These are phyloP conservation scores for Coturnix japonica DNA, from an alignment of 2,113 vertebrate genomes.

Conservation along the genomic window DNA sequence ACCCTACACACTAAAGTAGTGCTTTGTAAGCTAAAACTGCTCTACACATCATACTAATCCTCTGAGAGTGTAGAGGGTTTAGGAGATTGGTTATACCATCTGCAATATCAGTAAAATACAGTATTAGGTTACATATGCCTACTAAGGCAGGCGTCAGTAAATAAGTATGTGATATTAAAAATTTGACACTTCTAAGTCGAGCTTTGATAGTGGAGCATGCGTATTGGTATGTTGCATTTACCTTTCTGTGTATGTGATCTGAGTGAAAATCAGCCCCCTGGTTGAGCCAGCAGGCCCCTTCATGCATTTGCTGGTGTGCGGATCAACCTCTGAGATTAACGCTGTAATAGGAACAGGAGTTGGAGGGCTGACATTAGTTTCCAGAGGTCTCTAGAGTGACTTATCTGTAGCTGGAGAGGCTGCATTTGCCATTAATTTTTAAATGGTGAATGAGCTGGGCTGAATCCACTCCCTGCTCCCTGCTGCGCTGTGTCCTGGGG, in stretches of 20 bases:
- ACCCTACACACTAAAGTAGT: slow-evolving; percentile 47
- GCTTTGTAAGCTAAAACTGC: slow-evolving; percentile 72
- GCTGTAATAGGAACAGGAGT: slow-evolving; percentile 3
- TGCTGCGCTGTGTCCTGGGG: neutral
- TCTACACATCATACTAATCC: slow-evolving; percentile 63
- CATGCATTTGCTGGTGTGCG: neutral
- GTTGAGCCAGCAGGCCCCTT: neutral
- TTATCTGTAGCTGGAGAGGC: slow-evolving; percentile 27
- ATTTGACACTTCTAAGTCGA: slow-evolving; percentile 17
- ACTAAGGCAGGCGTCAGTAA: neutral
- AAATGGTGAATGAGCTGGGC: neutral
- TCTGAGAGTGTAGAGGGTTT: slow-evolving; percentile 54
- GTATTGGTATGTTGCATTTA: slow-evolving; percentile 2
- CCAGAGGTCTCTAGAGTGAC: slow-evolving; percentile 42
- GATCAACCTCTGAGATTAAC: slow-evolving; percentile 20
- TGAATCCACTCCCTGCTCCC: slow-evolving; percentile 10
- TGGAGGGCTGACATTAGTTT: slow-evolving; percentile 45
- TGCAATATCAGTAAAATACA: slow-evolving; percentile 67
- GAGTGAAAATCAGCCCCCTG: slow-evolving; percentile 9
- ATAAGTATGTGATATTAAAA: slow-evolving; percentile 54
- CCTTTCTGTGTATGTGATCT: slow-evolving; percentile 17
- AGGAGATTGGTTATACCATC: slow-evolving; percentile 59
- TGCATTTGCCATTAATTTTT: slow-evolving; percentile 43
- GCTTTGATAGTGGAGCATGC: neutral
- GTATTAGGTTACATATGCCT: slow-evolving; percentile 57